phyloP scores from a whole-genome alignment of 2,888 invertebrate species.

The Tenthredo livida region DNA sequence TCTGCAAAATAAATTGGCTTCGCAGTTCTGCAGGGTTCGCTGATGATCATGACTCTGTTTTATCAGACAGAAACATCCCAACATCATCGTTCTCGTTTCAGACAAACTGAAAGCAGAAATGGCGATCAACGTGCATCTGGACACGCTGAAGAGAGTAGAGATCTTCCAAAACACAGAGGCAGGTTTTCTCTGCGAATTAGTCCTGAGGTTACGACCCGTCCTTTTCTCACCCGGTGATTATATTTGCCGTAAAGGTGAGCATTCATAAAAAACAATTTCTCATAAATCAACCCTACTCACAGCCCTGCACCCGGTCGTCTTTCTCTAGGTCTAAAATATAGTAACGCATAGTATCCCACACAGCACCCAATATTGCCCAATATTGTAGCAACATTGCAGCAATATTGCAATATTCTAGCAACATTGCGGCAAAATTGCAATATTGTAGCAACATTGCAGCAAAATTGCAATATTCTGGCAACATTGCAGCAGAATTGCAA shows the following conservation, averaged over 20 bases:
- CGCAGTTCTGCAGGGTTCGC: too few relatives aligned
- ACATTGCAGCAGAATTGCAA: too few relatives aligned
- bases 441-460: too few relatives aligned
- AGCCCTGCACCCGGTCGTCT: background rate
- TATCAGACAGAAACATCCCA: background rate
- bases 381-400: too few relatives aligned
- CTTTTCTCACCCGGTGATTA: conserved; percentile 99
- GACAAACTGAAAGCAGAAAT: conserved; percentile 99
- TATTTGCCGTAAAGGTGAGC: conserved; percentile 97
- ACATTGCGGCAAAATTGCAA: too few relatives aligned
- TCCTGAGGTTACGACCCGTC: conserved; percentile 95
- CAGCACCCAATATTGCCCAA: too few relatives aligned
- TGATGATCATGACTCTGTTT: background rate
- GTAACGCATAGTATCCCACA: too few relatives aligned
- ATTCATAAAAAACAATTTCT: background rate
- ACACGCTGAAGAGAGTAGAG: conserved; percentile 98
- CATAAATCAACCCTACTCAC: background rate
- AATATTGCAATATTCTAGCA: too few relatives aligned
- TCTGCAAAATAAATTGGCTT: background rate
- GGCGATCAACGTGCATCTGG: conserved; percentile 99
- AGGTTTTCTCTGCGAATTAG: conserved; percentile 98
- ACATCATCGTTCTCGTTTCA: conserved; percentile 64
- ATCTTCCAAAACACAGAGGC: conserved; percentile 99
- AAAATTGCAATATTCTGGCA: too few relatives aligned
- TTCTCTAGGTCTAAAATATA: too few relatives aligned